Base-by-base conservation (phyloP, 2,113 vertebrate species). In the Mastomys natalensis region DNA sequence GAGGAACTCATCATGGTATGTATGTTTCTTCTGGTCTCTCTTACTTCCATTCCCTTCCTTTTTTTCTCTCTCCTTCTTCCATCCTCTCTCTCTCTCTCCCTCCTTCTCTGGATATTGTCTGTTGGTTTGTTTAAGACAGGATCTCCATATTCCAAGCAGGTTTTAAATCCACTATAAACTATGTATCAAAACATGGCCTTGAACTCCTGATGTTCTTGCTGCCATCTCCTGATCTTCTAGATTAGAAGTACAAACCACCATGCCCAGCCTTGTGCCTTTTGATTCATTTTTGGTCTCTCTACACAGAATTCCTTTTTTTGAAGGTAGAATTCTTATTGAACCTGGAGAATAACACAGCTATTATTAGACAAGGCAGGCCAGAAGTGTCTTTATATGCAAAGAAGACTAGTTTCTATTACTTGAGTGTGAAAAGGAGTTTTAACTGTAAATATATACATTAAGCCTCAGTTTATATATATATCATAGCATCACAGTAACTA, bases 21-120 rank as follows among this genome's bases (percentile, higher is more conserved):
- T 40, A 6, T 29, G 37, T 26, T 12, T 24, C 53, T 58, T n/a
- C 11, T 81, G 5, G 34, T 22, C 19, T 55, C 51, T 13, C 21
- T 29, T 7, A 5, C 43, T 21, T 26, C 55, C 22, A 29, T 24
- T 5, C 0, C 0, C 15, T 4, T 8, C 6, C 37, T n/a, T 10
- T 60, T 37, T 37, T 62, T 24, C 22, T 62, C 24, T 24, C 60
- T 40, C 3, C 2, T 51, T 13, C 22, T 16, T 29, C n/a, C 55
- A 6, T 40, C 68, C 34, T 22, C 16, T 22, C 70, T 24, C n/a
- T 45, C 40, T 29, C 15, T 17, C 24, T 62, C 7, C 24, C n/a
- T 62, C n/a, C 22, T 82, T 26, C 37, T 53, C n/a, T 72, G 7
- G 37, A 72, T n/a, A 19, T 24, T 74, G 5, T 34, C 34, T 68